These are phyloP conservation scores for Morpho deidamia DNA, from an alignment of 2,888 invertebrate species.

Conservation along the genomic window DNA sequence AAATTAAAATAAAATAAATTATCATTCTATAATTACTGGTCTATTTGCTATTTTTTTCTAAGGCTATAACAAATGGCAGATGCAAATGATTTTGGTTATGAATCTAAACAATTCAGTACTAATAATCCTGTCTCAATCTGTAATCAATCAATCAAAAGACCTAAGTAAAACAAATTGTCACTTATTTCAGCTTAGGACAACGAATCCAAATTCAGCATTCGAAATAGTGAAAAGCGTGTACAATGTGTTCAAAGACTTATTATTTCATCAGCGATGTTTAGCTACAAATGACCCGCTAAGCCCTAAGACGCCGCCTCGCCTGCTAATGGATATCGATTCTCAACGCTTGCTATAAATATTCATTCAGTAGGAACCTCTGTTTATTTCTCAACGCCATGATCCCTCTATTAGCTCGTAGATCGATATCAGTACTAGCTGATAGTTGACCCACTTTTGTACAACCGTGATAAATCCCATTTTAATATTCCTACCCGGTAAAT, in stretches of 20 bases:
- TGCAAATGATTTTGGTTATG: no score
- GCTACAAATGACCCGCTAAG: conserved; percentile 20
- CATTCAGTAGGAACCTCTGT: conserved; percentile 23
- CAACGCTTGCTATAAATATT: conserved; percentile 30
- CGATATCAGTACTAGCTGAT: conserved; percentile 7
- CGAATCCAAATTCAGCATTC: background rate
- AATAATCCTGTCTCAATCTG: no score
- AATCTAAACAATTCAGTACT: no score
- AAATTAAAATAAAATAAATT: no score
- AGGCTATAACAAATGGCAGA: no score
- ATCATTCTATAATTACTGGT: no score
- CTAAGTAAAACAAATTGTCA: no score
- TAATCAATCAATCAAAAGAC: no score
- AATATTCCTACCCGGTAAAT: background rate
- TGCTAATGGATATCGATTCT: conserved; percentile 35
- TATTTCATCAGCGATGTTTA: conserved; percentile 14
- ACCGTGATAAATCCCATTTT: background rate
- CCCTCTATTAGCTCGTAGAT: conserved; percentile 17
- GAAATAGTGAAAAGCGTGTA: conserved; percentile 4
- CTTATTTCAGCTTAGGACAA: no score
- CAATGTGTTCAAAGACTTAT: conserved; percentile 15
- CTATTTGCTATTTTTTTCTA: no score
- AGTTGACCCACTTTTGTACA: conserved; percentile 11
- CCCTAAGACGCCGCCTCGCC: conserved; percentile 24
- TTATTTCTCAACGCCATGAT: conserved; percentile 21